These are phyloP conservation scores for Phrixothrix hirtus DNA, from an alignment of 2,888 invertebrate species.

Conservation along the genomic window DNA sequence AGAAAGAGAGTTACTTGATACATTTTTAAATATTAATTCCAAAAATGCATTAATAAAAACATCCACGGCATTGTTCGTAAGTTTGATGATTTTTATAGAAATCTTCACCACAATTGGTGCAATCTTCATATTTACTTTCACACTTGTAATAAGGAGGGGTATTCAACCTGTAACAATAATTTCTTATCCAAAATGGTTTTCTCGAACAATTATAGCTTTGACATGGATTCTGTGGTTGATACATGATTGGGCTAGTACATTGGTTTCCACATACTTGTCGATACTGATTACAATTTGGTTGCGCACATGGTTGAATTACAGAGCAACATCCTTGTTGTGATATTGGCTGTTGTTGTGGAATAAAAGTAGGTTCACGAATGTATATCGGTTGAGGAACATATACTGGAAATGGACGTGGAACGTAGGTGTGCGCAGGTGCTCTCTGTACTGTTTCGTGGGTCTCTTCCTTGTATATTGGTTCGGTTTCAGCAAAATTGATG, in stretches of 20 bases:
- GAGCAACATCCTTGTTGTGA: background rate
- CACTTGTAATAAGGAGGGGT: background rate
- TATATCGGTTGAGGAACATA: background rate
- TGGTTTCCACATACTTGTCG: constrained; percentile 5
- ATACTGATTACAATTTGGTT: background rate
- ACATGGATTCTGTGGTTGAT: constrained; percentile 28
- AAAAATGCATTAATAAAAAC: constrained; percentile 30
- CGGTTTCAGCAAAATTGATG: background rate
- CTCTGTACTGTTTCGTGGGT: background rate
- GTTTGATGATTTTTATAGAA: constrained; percentile 30
- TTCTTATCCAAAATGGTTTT: constrained; percentile 17
- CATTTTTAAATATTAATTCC: no score
- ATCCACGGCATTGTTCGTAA: constrained; percentile 33
- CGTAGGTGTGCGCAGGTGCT: background rate
- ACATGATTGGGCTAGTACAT: constrained; percentile 18
- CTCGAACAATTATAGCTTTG: constrained; percentile 23
- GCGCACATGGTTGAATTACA: background rate
- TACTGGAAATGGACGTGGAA: background rate
- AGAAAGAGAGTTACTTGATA: no score
- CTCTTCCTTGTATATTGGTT: background rate
- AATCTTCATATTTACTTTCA: constrained; percentile 19
- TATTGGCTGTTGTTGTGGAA: background rate
- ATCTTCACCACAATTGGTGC: constrained; percentile 27
- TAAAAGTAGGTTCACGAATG: no score
- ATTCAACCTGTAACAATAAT: constrained; percentile 5